These are phyloP conservation scores for Corythornis leucogaster DNA, from an alignment of 2,797 vertebrate species.

Conservation along the genomic window DNA sequence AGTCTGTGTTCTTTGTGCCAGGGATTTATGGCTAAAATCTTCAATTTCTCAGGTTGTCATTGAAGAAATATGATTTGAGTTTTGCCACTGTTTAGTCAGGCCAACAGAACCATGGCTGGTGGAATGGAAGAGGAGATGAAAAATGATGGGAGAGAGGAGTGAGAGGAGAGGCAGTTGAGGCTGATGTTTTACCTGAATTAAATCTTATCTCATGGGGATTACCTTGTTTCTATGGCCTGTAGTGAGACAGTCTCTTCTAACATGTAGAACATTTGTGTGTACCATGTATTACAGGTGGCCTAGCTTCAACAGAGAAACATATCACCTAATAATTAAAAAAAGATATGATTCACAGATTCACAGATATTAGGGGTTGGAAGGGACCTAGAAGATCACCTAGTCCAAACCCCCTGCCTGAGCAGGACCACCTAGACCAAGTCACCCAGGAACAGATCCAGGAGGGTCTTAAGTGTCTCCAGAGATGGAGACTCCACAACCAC, in stretches of 20 bases:
- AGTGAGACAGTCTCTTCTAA: neutral
- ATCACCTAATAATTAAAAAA: neutral
- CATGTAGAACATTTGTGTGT: neutral
- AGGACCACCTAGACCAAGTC: too few relatives aligned
- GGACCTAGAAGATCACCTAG: too few relatives aligned
- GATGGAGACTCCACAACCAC: too few relatives aligned
- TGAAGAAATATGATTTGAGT: neutral
- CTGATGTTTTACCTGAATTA: neutral
- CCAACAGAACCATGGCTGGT: neutral
- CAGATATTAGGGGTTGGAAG: too few relatives aligned
- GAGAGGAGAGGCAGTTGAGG: neutral
- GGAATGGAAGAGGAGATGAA: neutral
- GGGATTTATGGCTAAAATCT: neutral
- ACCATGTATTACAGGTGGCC: neutral
- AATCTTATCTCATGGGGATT: neutral
- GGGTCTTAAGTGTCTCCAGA: too few relatives aligned
- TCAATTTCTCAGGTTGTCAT: neutral
- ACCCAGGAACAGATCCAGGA: too few relatives aligned
- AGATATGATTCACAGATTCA: too few relatives aligned
- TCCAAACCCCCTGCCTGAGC: too few relatives aligned
- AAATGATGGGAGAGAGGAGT: neutral
- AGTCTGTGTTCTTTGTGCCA: neutral
- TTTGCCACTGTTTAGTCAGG: neutral
- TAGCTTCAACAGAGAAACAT: neutral
- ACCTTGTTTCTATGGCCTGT: neutral